Evolutionary conservation across 2,113 vertebrate species (phyloP), one percentile per base, ranked within the genome.

Genomic region (Naja naja): DNA sequence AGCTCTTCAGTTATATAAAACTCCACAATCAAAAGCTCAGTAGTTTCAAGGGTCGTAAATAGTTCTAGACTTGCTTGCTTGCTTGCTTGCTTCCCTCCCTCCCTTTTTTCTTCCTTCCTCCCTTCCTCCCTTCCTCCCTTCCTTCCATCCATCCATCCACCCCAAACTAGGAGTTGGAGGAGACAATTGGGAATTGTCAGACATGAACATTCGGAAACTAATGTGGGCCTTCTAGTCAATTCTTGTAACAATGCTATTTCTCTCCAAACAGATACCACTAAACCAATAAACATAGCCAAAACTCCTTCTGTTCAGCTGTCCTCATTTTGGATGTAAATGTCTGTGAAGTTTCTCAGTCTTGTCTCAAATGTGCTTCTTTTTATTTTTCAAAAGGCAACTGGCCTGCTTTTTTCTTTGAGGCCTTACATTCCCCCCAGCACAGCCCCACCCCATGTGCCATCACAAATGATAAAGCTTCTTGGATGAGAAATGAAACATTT

Each of bases 1-100:
- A 10, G 0, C 55, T 94, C 49, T 85, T 54, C 2, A 16, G 88
- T 91, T 95, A 92, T 91, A n/a, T 20, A 92, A 14, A 94, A 39
- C 86, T 93, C n/a, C 81, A 47, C 85, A 81, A 60, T 93, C 39
- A 1, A 47, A 95, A 18, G 74, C 74, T 88, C 20, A 27, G n/a
- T 88, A 30, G 34, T 47, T n/a, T 90, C 18, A 49, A 20, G 39
- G 52, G 30, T 81, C 81, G 86, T 23, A 93, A 88, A 88, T 27
- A 93, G 23, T 58, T 49, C 27, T 49, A 4, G 34, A 23, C 11
- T 39, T 16, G 0, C n/a, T 85, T 10, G 2, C 16, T 6, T 14
- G 6, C 34, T n/a, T 39, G 16, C 5, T 5, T 30, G 14, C 3
- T 6, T 74, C 12, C 3, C 18, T 34, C 3, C 30, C 34, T 16